Evolutionary conservation across 2,797 vertebrate genomes (phyloP).

Genomic region (Ptychobarbus kaznakovi): DNA sequence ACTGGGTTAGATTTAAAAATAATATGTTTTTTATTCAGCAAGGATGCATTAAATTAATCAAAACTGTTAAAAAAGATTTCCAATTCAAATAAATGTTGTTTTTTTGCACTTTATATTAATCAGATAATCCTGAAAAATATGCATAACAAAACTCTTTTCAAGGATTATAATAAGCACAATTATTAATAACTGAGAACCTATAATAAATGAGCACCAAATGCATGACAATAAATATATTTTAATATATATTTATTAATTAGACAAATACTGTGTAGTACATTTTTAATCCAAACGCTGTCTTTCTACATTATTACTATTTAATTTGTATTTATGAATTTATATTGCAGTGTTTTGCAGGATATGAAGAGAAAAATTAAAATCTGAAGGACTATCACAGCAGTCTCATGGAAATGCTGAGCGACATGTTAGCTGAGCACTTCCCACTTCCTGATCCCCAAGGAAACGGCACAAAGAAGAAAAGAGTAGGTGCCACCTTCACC

Average conservation of each 20-base stretch:
- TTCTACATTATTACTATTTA: background rate
- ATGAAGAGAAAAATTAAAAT: conserved; percentile 76
- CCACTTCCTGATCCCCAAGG: conserved; percentile 67
- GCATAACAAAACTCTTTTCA: background rate
- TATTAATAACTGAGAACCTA: background rate
- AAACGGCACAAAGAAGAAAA: conserved; percentile 70
- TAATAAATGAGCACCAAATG: background rate
- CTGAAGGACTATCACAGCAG: conserved; percentile 75
- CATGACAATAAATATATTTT: background rate
- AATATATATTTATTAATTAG: too few relatives aligned
- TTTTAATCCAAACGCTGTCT: background rate
- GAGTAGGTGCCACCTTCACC: conserved; percentile 62
- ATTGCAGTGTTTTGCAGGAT: conserved; percentile 71
- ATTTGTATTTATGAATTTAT: background rate
- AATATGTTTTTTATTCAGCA: too few relatives aligned
- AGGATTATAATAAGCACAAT: background rate
- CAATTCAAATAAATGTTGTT: too few relatives aligned
- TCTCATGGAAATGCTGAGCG: conserved; percentile 74
- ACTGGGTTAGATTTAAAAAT: background rate
- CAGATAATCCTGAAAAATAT: background rate
- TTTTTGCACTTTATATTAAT: too few relatives aligned
- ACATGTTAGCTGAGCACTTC: conserved; percentile 73
- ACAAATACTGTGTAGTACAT: background rate
- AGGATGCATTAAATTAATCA: too few relatives aligned
- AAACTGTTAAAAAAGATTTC: too few relatives aligned